Evolutionary conservation across 2,113 vertebrate genomes (phyloP), one percentile per base, ranked within the genome.

Genomic region (Hydrolagus affinis): DNA sequence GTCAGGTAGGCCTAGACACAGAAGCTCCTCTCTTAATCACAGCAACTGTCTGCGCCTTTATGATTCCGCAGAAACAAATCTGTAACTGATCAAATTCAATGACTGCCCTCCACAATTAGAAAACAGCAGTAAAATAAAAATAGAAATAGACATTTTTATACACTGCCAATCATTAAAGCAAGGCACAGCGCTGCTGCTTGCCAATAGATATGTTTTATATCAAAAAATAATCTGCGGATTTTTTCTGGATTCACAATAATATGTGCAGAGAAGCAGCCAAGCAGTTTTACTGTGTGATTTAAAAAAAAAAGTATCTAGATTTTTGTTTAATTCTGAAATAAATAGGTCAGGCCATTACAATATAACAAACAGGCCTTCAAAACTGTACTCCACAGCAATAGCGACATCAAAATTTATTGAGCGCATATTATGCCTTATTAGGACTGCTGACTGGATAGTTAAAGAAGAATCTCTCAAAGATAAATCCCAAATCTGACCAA

Each of bases 391-490:
- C 17, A 66, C 59, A 66, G 78, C 19, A 83, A 66, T 66, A 59
- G 78, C 78, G 11, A 17, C 60, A 64, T 7, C 19, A 32, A 30
- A 60, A 83, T 83, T 83, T 83, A 83, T 30, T 68, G 62, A 83
- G 77, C 15, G 60, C 77, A 83, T 64, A 83, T 66, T 83, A 64
- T 68, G 11, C 78, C 59, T 66, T 66, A 66, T 62, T 80, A 62
- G 76, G 76, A 57, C 59, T 23, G 76, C 62, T 80, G 75, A 78
- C 75, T 78, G 64, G 76, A 62, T 57, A 64, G 23, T 83, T 10
- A 66, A 68, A 83, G 77, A 30, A 83, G 78, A 66, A 21, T 66
- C 62, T 23, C 78, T 83, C 23, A 60, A 28, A 83, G 78, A 83
- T 62, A 80, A 64, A 66, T 32, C 28, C 62, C 15, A 11, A 8